Conservation (phyloP, 2,113 vertebrate species). For the Elgaria multicarinata region DNA sequence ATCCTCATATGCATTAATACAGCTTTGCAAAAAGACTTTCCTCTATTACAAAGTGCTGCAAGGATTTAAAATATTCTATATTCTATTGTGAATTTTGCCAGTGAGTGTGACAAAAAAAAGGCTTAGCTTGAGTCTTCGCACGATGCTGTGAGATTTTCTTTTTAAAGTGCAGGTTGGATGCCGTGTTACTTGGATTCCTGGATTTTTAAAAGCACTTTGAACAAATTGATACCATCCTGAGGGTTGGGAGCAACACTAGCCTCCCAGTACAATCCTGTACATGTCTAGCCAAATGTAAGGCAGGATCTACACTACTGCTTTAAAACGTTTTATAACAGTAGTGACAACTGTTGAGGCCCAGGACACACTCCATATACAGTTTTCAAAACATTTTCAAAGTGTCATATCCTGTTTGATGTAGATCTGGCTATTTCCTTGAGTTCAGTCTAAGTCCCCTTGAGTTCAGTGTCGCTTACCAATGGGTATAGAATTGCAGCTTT, state of each 20-base stretch:
- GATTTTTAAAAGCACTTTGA: neutral
- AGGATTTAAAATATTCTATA: neutral
- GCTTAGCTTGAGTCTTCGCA: neutral
- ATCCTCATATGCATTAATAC: neutral
- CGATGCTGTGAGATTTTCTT: neutral
- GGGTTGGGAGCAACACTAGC: neutral
- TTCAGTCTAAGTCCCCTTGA: too few relatives aligned
- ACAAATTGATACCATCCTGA: neutral
- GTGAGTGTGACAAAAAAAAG: neutral
- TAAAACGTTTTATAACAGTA: too few relatives aligned
- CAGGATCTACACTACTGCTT: too few relatives aligned
- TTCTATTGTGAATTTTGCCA: neutral
- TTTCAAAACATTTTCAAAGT: too few relatives aligned
- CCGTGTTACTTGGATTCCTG: neutral
- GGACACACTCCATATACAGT: too few relatives aligned
- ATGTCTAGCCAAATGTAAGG: neutral
- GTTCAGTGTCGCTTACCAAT: neutral
- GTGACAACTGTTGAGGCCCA: too few relatives aligned
- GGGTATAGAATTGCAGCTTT: neutral
- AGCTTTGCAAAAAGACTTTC: neutral
- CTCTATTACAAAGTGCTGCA: neutral
- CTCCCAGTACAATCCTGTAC: neutral
- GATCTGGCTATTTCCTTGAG: too few relatives aligned
- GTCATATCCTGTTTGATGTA: too few relatives aligned
- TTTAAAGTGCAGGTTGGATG: neutral